These are phyloP conservation scores for Leucozona laternaria DNA, from an alignment of 2,888 invertebrate species.

Conservation along the genomic window DNA sequence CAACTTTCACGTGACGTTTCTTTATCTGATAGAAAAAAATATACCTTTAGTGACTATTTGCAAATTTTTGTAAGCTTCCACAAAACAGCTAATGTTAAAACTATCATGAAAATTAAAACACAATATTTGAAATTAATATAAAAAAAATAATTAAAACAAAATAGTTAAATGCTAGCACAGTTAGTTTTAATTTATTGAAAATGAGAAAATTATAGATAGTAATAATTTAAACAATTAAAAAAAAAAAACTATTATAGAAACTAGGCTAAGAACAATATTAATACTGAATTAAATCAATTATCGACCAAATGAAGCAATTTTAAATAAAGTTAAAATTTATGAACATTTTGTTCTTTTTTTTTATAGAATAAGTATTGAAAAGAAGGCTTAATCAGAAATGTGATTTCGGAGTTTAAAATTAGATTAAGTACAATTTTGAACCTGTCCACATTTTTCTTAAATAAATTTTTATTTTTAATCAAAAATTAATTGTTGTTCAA, in stretches of 20 bases:
- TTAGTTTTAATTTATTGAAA: conserved; percentile 7
- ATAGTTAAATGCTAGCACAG: conserved; percentile 2
- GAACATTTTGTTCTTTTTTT: conserved; percentile 22
- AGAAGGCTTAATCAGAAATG: conserved; percentile 27
- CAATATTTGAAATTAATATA: background rate
- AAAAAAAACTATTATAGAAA: conserved; percentile 15
- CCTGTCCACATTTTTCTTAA: conserved; percentile 6
- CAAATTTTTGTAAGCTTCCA: conserved; percentile 10
- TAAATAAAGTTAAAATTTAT: conserved; percentile 20
- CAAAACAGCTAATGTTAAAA: conserved; percentile 2
- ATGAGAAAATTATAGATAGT: conserved; percentile 23
- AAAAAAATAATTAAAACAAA: conserved; percentile 5
- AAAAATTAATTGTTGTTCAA: background rate
- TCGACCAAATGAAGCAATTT: conserved; percentile 56
- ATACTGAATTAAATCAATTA: conserved; percentile 40
- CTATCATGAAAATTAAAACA: background rate
- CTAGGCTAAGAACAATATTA: conserved; percentile 4
- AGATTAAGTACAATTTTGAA: background rate
- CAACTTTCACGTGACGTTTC: no score
- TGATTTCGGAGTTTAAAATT: conserved; percentile 39
- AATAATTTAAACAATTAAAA: background rate
- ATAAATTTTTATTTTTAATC: conserved; percentile 1
- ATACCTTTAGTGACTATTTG: background rate
- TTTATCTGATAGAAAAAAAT: no score
- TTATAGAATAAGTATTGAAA: background rate